Evolutionary conservation across 1,140 invertebrate genomes (phyloP), one percentile per base, ranked within the genome.

Genomic region (Drosophila sucinea): DNA sequence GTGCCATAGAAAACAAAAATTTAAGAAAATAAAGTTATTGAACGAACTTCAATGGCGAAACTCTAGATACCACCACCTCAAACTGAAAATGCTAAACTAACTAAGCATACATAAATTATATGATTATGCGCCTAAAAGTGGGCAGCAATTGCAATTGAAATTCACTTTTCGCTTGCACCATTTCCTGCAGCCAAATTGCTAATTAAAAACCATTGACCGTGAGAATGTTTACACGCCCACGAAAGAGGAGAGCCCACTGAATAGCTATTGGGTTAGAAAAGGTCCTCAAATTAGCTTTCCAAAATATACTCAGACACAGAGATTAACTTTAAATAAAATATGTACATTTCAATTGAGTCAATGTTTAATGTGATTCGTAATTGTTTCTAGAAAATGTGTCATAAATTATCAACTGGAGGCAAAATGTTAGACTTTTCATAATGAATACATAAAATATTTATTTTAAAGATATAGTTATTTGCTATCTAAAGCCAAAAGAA

Each of bases 141-240:
- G 61, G 56, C 66, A 73, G 33, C 51, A 41, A 58, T 57, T 56
- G 10, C 58, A 27, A 60, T 56, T 61, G 30, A 68, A 66, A 79
- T 72, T 76, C 77, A 79, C 77, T 58, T 79, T 79, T 79, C 55
- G 56, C 60, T 65, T 55, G 62, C 73, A 60, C 66, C 73, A 72
- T 77, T 74, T 77, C 62, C 75, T 77, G 72, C 77, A 77, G 69
- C 69, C 57, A 79, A 79, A 77, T 76, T 58, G 38, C 77, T 76
- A 79, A 79, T 79, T 79, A 76, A 77, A 79, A 79, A 63, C 70
- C 77, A 70, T 79, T 79, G 73, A 79, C 73, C 77, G 73, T 76
- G 77, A 73, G 61, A 73, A 77, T 69, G 77, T 73, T 63, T 77
- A 76, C 68, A 64, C 57, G 25, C 61, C 67, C 58, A 54, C 56